Evolutionary conservation across 2,888 invertebrate species (phyloP).

Genomic region (Athalia cordata): DNA sequence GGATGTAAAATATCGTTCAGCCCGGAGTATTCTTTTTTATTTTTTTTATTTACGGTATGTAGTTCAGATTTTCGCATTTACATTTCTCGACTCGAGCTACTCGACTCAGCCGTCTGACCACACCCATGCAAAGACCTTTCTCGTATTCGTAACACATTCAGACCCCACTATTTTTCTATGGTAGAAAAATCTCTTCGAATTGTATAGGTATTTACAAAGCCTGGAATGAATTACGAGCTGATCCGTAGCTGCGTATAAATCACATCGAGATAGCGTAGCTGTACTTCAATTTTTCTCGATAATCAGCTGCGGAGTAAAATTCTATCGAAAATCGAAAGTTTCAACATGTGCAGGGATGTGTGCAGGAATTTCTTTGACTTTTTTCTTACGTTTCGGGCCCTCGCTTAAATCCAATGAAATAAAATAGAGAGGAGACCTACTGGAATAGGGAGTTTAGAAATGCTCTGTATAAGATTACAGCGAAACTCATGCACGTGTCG

Average conservation of each 20-base stretch:
- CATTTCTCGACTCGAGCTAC: neutral
- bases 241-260: neutral
- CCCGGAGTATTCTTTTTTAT: conserved; percentile 5
- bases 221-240: conserved; percentile 7
- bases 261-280: too few relatives aligned
- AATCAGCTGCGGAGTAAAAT: neutral
- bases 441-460: too few relatives aligned
- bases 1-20: conserved; percentile 27
- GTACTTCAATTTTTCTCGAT: too few relatives aligned
- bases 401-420: too few relatives aligned
- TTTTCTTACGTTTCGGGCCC: too few relatives aligned
- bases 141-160: conserved; percentile 42
- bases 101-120: conserved; percentile 58
- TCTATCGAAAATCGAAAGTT: neutral
- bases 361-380: too few relatives aligned
- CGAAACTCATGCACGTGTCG: too few relatives aligned
- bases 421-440: too few relatives aligned
- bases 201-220: neutral
- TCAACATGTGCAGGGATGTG: too few relatives aligned
- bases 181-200: neutral
- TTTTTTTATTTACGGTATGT: too few relatives aligned
- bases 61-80: neutral
- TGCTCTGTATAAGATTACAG: too few relatives aligned
- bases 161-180: conserved; percentile 14
- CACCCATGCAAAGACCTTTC: conserved; percentile 56